Evolutionary conservation across 1,140 invertebrate species (phyloP).

Genomic region (Drosophila repleta): DNA sequence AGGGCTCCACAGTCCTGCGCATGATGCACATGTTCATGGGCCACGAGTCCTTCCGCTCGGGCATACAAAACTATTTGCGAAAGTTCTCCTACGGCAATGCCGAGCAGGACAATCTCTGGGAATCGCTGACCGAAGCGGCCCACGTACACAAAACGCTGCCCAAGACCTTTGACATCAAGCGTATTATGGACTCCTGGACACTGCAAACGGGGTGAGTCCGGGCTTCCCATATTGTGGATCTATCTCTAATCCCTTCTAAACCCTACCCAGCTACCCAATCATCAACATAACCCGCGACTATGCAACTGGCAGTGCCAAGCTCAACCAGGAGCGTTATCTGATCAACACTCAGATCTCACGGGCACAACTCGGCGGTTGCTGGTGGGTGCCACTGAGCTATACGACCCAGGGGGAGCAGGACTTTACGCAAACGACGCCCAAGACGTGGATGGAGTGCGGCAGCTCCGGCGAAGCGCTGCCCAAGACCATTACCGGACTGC

Average conservation of each 20-base stretch:
- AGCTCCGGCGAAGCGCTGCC: slow-evolving; percentile 53
- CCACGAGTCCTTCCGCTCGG: slow-evolving; percentile 88
- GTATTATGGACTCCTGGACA: slow-evolving; percentile 93
- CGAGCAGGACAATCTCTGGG: slow-evolving; percentile 93
- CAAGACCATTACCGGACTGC: slow-evolving; percentile 75
- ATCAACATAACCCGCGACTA: slow-evolving; percentile 88
- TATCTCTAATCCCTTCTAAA: neutral
- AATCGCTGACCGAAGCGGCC: slow-evolving; percentile 87
- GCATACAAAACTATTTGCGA: slow-evolving; percentile 88
- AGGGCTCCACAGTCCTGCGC: slow-evolving; percentile 91
- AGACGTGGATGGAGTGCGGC: slow-evolving; percentile 86
- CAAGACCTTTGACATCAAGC: slow-evolving; percentile 86
- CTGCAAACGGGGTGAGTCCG: slow-evolving; percentile 87
- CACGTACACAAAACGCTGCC: slow-evolving; percentile 84
- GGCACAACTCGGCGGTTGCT: slow-evolving; percentile 64
- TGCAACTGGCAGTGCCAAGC: slow-evolving; percentile 83
- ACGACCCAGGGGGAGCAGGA: slow-evolving; percentile 87
- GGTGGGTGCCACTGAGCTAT: slow-evolving; percentile 88
- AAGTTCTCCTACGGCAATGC: slow-evolving; percentile 88
- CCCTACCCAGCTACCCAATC: slow-evolving; percentile 87
- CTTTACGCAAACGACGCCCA: slow-evolving; percentile 87
- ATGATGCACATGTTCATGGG: slow-evolving; percentile 96
- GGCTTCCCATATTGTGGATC: too few relatives aligned
- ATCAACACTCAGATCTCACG: slow-evolving; percentile 62
- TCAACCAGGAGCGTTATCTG: slow-evolving; percentile 85